Evolutionary conservation across 2,113 vertebrate species (phyloP).

Genomic region (Rhadina sibilatrix): DNA sequence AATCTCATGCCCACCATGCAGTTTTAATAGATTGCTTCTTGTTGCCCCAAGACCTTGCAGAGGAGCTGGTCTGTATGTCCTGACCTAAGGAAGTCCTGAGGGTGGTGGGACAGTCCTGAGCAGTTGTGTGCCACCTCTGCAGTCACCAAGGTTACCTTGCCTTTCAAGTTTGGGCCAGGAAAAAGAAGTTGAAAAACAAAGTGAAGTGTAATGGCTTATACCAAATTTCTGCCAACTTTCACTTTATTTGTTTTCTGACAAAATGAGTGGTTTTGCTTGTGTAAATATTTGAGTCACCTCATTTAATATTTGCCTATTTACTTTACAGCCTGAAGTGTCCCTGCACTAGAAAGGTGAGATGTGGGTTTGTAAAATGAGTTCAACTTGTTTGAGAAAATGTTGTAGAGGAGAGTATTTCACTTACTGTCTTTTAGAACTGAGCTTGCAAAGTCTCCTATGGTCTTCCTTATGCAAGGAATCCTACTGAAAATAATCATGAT

Average conservation of each 20-base stretch:
- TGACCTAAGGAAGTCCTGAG: neutral
- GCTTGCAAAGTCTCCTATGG: neutral
- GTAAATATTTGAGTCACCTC: constrained; percentile 14
- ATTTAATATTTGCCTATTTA: constrained; percentile 54
- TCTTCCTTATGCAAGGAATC: neutral
- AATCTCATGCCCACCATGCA: fast-evolving
- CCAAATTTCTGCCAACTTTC: constrained; percentile 40
- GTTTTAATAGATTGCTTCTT: neutral
- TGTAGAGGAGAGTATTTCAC: neutral
- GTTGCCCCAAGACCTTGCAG: neutral
- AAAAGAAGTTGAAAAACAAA: constrained; percentile 11
- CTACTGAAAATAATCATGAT: neutral
- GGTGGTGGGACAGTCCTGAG: neutral
- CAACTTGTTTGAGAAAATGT: neutral
- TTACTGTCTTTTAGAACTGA: neutral
- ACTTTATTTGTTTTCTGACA: constrained; percentile 51
- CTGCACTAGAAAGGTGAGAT: neutral
- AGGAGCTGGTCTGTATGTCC: neutral
- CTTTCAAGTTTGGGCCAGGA: neutral
- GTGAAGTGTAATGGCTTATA: constrained; percentile 37
- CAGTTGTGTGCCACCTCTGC: neutral
- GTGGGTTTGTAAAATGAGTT: neutral
- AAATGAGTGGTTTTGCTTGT: neutral
- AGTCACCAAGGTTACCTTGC: neutral
- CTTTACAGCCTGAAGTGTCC: neutral